Percentiles rank a stretch among this genome's conserved stretches.
These are phyloP conservation scores for Zapus hudsonius DNA, from an alignment of 2,113 vertebrate species.

Conservation along the genomic window DNA sequence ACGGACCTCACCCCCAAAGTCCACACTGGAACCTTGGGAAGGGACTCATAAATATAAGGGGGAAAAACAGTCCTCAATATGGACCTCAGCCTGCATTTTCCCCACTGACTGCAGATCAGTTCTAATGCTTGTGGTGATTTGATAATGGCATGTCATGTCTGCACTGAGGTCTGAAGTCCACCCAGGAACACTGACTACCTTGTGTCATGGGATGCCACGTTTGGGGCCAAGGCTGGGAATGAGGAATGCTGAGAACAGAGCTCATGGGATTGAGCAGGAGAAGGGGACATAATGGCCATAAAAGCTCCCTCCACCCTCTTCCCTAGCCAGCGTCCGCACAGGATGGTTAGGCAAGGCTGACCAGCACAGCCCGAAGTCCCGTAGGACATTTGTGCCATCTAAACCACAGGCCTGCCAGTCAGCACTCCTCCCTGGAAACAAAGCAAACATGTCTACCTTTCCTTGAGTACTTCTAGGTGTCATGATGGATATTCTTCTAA, in stretches of 20 bases:
- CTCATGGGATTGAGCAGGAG: neutral
- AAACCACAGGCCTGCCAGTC: neutral
- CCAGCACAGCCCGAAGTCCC: accelerated
- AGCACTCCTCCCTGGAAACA: neutral
- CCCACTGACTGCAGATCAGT: neutral
- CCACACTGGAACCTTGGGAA: neutral
- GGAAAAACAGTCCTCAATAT: neutral
- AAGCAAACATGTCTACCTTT: neutral
- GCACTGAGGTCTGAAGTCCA: neutral
- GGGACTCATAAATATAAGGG: neutral
- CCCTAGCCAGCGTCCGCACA: neutral
- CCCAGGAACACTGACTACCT: neutral
- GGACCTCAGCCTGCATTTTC: neutral
- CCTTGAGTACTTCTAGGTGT: neutral
- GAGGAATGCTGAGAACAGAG: neutral
- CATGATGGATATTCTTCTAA: neutral
- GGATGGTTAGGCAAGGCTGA: neutral
- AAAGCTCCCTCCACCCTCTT: neutral
- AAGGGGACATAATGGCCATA: neutral
- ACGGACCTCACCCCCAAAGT: neutral
- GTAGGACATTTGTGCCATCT: too few species aligned
- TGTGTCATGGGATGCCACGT: neutral
- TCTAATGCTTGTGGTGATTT: neutral
- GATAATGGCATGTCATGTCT: neutral
- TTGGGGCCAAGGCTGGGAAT: neutral